These are phyloP conservation scores for Penaeus vannamei DNA, from an alignment of 1,140 invertebrate species.

Conservation along the genomic window DNA sequence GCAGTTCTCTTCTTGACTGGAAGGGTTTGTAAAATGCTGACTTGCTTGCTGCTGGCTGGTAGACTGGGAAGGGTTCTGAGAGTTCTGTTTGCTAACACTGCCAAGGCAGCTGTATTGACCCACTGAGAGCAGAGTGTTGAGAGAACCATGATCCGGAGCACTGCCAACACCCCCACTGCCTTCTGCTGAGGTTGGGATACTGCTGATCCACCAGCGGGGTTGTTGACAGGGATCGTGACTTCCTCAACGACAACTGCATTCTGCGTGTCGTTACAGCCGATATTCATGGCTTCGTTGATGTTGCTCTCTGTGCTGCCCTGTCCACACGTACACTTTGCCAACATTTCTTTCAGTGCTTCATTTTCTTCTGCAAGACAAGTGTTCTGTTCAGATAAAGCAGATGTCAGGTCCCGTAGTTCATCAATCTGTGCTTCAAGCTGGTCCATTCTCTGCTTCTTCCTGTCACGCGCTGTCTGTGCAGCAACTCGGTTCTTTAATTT, in stretches of 20 bases:
- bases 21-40: not conserved
- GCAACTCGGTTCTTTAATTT: constrained; percentile 98
- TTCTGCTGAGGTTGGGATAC: constrained; percentile 64
- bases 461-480: constrained; percentile 96
- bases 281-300: not conserved
- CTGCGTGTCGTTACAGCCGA: not conserved
- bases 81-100: constrained; percentile 17
- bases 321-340: constrained; percentile 52
- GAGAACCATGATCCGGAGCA: constrained; percentile 61
- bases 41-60: constrained; percentile 1
- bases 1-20: constrained; percentile 53
- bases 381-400: constrained; percentile 53
- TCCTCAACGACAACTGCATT: constrained; percentile 51
- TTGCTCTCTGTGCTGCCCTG: not conserved
- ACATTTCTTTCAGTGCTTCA: constrained; percentile 27
- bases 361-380: constrained; percentile 52
- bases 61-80: not conserved
- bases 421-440: constrained; percentile 84
- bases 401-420: constrained; percentile 39
- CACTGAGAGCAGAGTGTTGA: constrained; percentile 59
- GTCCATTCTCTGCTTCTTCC: constrained; percentile 94
- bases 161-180: constrained; percentile 59
- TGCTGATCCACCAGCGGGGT: constrained; percentile 64
- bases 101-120: constrained; percentile 37
- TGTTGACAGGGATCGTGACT: constrained; percentile 64